Evolutionary conservation across 2,113 vertebrate species (phyloP), one percentile per base, ranked within the genome.

Genomic region (Brienomyrus longianalis): DNA sequence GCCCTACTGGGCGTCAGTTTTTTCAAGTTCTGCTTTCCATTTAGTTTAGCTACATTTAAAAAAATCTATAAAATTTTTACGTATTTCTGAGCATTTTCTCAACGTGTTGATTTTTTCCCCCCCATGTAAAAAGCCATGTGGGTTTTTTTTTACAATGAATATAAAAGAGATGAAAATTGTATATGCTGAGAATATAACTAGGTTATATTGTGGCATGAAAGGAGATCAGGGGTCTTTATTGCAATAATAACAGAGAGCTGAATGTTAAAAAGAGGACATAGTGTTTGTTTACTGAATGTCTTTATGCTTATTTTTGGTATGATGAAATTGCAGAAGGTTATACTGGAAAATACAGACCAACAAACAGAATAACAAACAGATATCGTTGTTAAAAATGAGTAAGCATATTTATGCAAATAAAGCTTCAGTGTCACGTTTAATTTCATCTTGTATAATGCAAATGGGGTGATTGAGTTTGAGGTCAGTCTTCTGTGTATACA

Each of bases 321-420:
- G 21, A 56, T 66, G 47, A 39, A 88, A 83, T 90, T 66, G 70
- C 87, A 51, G 45, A 89, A 92, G 35, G 17, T 80, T 80, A 80
- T 5, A 80, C 74, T 80, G 35, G 74, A 80, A 80, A 80, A 80
- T 80, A 45, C 87, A 91, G 88, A 91, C 92, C 90, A 87, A 21
- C 62, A 83, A 51, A 56, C 43, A 89, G 89, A 50, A 43, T 70
- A 23, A 43, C 45, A 31, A n/a, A n/a, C 52, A 90, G 62, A 48
- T 21, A 86, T 66, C 90, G 19, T 89, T 92, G 83, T 74, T 92
- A 91, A 90, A 56, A 43, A 92, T 85, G 83, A 47, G 90, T 90
- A 92, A 91, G 89, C 89, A 47, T 62, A 62, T 3, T 90, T 56
- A 85, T 54, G 48, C 77, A 89, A 91, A 87, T 80, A 80, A 80